Base-by-base conservation (phyloP, 2,113 vertebrate species). In the Cervus canadensis region DNA sequence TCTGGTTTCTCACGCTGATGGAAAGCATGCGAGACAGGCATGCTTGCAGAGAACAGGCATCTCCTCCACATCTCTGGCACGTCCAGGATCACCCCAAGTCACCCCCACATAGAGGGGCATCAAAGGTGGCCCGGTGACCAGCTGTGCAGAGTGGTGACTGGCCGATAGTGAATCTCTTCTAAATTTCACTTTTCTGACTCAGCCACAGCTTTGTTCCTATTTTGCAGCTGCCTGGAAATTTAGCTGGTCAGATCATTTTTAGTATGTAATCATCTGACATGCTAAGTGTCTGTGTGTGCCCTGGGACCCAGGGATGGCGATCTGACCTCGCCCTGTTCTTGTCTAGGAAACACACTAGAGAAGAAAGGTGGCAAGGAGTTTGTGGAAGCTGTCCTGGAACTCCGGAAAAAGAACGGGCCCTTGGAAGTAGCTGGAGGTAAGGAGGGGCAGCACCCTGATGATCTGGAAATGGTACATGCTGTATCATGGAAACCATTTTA, bases 281-380 rank as follows among this genome's bases (percentile, higher is more conserved):
- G 87, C 79, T 92, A 91, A 62, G 97, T 89, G 36, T 94, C 0
- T 96, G 59, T 98, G 60, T 98, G 98, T 86, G 87, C 95, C 84
- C 87, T 12, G 59, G 97, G 93, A 59, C 25, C 28, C 85, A 33
- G 3, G 87, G 50, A 78, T n/a, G 92, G 97, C 90, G 9, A 87
- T 45, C 98, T 98, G 98, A 98, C 43, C 97, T 71, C 30, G 19
- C n/a, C 79, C 52, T 98, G 56, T 98, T 94, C 98, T 98, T 98
- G 96, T 98, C 88, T 98, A 99, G 99, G 99, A 78, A 99, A 98
- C 89, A 99, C 99, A 92, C 99, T 99, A 99, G 99, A 99, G 98
- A 99, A 99, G 98, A 99, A 99, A 87, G 99, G 99, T 5, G 99
- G 99, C 95, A 99, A 99, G 99, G 99, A 99, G 97, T 99, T 99